These are phyloP conservation scores for Odontothrips loti DNA, from an alignment of 2,888 invertebrate species.

Conservation along the genomic window DNA sequence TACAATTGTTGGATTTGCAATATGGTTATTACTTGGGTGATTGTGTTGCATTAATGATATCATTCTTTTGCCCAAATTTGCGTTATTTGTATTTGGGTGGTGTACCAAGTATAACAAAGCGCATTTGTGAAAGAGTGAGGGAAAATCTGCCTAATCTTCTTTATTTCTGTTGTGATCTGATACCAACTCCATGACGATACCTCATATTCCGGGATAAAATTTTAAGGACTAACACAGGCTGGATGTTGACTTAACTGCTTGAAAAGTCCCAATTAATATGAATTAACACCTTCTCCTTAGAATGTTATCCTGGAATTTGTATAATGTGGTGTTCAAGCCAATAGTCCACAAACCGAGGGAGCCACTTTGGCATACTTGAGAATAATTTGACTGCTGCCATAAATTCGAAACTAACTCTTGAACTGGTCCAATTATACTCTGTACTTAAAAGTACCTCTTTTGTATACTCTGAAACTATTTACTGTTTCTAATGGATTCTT, in stretches of 20 bases:
- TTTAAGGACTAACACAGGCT: constrained; percentile 7
- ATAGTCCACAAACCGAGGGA: too few species aligned
- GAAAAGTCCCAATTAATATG: background rate
- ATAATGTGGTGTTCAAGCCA: too few species aligned
- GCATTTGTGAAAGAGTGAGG: background rate
- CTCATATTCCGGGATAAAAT: constrained; percentile 23
- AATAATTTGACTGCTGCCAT: too few species aligned
- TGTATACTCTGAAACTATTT: too few species aligned
- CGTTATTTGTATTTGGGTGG: background rate
- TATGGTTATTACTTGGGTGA: constrained; percentile 4
- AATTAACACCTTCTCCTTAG: background rate
- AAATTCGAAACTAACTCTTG: too few species aligned
- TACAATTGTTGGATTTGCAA: constrained; percentile 14
- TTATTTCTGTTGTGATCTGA: constrained; percentile 3
- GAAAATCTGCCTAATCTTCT: background rate
- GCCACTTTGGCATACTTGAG: too few species aligned
- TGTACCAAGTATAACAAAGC: background rate
- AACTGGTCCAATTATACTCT: too few species aligned
- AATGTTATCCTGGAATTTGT: background rate
- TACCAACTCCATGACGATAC: constrained; percentile 18
- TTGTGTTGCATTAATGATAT: constrained; percentile 5
- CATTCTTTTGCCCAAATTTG: constrained; percentile 9
- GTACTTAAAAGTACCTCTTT: too few species aligned
- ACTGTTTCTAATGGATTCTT: too few species aligned
- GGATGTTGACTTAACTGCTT: background rate